Base-by-base conservation (phyloP, 2,113 vertebrate genomes). In the Scatophagus argus region DNA sequence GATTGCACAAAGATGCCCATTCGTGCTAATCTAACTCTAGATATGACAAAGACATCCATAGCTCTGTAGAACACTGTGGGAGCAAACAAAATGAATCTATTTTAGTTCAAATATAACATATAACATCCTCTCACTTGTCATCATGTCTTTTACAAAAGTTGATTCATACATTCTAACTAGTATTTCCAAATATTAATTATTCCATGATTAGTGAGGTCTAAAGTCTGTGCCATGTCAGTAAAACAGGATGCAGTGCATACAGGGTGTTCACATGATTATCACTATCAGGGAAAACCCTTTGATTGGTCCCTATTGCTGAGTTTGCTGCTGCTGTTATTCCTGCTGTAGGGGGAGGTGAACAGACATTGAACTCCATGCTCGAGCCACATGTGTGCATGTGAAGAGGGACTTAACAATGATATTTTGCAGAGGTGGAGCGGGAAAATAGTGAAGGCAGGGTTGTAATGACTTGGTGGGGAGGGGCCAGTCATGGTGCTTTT, bases 401-500 rank as follows among this genome's bases (percentile, higher is more conserved):
- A 66, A 77, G 74, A 81, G 39, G 47, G 41, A 73, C 70, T 74
- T 32, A 79, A 90, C 84, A 92, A 88, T 83, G 69, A 66, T 11
- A 36, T 74, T 85, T 82, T 85, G 70, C 39, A 64, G 76, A 0
- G 8, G 29, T 75, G 34, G 66, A 82, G 88, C 54, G 32, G 77
- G 70, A 64, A 78, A 81, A 61, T 47, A 63, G 79, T 69, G 85
- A 90, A 89, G 80, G 78, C 76, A 83, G 59, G 47, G 76, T n/a
- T n/a, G 70, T 88, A 81, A 86, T 89, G 59, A 52, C 59, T 63
- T 29, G 25, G 27, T 43, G 60, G 76, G 84, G 79, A 81, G 84
- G 86, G 64, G 77, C 65, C 5, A 23, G 84, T 88, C 83, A 84
- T 69, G 80, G 61, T 83, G 82, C 74, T 82, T 83, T 88, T 65